These are phyloP conservation scores for Ailurus styani DNA, from an alignment of 2,113 vertebrate genomes.

Conservation along the genomic window DNA sequence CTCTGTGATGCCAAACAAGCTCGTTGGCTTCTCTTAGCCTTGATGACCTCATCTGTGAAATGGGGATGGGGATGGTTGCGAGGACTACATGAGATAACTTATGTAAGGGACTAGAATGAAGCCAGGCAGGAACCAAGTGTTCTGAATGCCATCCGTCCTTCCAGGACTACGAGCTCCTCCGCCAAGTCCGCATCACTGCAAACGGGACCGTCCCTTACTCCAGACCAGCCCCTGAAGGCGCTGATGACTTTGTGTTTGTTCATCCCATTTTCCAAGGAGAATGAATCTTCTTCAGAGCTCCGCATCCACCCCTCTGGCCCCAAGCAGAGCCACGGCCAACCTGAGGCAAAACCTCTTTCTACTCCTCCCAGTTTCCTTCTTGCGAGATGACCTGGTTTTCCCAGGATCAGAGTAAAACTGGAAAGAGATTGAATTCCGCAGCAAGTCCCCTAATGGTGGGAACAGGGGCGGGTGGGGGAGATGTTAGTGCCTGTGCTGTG, in stretches of 20 bases:
- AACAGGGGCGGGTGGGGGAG: not conserved
- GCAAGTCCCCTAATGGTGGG: not conserved
- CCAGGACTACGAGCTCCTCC: too few relatives aligned
- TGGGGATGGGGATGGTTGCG: not conserved
- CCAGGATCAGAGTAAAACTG: not conserved
- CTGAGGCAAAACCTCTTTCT: not conserved
- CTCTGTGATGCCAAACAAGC: not conserved
- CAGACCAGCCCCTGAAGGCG: too few relatives aligned
- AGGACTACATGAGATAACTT: not conserved
- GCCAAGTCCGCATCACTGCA: not conserved
- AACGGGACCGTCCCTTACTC: rapidly evolving
- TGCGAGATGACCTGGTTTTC: conserved; percentile 12
- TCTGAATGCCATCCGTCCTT: rapidly evolving
- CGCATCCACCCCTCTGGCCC: not conserved
- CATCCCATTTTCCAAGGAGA: not conserved
- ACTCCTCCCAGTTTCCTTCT: not conserved
- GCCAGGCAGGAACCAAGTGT: too few relatives aligned
- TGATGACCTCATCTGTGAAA: not conserved
- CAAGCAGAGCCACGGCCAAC: not conserved
- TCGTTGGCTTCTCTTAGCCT: not conserved
- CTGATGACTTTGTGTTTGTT: not conserved
- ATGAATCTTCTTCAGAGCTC: not conserved
- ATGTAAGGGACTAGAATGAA: rapidly evolving
- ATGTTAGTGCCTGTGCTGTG: not conserved
- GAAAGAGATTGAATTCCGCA: not conserved